Evolutionary conservation across 2,113 vertebrate genomes (phyloP), one percentile per base, ranked within the genome.

Genomic region (Carassius carassius): DNA sequence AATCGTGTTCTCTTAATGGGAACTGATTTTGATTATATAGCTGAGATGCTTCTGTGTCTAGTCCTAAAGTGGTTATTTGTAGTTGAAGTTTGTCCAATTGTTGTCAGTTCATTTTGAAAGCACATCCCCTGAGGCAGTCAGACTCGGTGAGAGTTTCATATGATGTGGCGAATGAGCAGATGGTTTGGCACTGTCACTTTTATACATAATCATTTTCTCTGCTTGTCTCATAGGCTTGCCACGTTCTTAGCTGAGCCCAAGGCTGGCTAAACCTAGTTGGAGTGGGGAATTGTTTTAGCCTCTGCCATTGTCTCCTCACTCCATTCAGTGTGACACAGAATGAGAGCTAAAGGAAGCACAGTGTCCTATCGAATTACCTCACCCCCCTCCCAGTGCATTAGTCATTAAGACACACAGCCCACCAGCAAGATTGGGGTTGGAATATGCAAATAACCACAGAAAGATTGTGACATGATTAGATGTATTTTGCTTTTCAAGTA

Each of bases 171-270:
- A 23, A 74, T 67, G 73, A 77, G 82, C 58, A 65, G 70, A 76
- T 84, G 56, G 51, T 76, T 84, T 84, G 73, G 73, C 73, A 32
- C 60, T 54, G n/a, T 67, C 75, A 54, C 73, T 84, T 84, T 78
- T 51, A 29, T 75, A 41, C 73, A 67, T 63, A 75, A 65, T 35
- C n/a, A 67, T 78, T 54, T 78, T 63, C 23, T 25, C 47, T 69
- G 23, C 60, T 65, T 35, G 75, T 84, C 83, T 37, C 60, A 25
- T 16, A 67, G 60, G 60, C 62, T 44, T 67, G 75, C 60, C 83
- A 78, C 29, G 35, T 63, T 78, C 60, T 84, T 62, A 35, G 23
- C 47, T 51, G 75, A 67, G 51, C 49, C 76, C 37, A 6, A 17
- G 78, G 60, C 78, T 65, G 13, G 41, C 60, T 19, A 17, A 80